Evolutionary conservation across 2,797 vertebrate species (phyloP).

Genomic region (Alfaro cultratus): DNA sequence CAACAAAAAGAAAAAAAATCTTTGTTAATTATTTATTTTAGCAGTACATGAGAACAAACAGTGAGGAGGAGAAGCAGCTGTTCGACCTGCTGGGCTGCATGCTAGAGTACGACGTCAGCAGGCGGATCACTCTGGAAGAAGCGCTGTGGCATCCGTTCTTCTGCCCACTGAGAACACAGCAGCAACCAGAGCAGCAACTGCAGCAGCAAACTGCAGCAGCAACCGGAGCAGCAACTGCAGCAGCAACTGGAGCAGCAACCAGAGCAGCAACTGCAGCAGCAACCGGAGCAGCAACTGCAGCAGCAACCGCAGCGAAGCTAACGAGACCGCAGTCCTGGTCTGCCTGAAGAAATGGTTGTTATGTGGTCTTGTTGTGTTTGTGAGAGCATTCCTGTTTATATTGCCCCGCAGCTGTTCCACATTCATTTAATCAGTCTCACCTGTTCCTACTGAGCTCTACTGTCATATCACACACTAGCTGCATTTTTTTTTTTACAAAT

Average conservation of each 20-base stretch:
- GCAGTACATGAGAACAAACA: slow-evolving; percentile 82
- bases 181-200: background rate
- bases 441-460: background rate
- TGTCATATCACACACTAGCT: background rate
- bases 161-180: slow-evolving; percentile 61
- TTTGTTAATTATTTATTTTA: slow-evolving; percentile 39
- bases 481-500: too few relatives aligned
- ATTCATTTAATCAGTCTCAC: background rate
- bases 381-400: background rate
- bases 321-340: slow-evolving; percentile 14
- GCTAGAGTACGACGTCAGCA: slow-evolving; percentile 86
- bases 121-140: slow-evolving; percentile 86
- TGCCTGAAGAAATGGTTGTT: slow-evolving; percentile 21
- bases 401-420: background rate
- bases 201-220: slow-evolving; percentile 12
- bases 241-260: too few relatives aligned
- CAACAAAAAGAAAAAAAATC: background rate
- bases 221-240: background rate
- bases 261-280: fast-evolving
- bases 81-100: slow-evolving; percentile 88
- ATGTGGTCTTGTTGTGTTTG: background rate
- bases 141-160: slow-evolving; percentile 89
- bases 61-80: slow-evolving; percentile 81
- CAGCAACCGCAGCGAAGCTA: slow-evolving; percentile 19
- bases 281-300: slow-evolving; percentile 1